These are phyloP conservation scores for Rhinolophus sinicus DNA, from an alignment of 2,113 vertebrate species.

Conservation along the genomic window DNA sequence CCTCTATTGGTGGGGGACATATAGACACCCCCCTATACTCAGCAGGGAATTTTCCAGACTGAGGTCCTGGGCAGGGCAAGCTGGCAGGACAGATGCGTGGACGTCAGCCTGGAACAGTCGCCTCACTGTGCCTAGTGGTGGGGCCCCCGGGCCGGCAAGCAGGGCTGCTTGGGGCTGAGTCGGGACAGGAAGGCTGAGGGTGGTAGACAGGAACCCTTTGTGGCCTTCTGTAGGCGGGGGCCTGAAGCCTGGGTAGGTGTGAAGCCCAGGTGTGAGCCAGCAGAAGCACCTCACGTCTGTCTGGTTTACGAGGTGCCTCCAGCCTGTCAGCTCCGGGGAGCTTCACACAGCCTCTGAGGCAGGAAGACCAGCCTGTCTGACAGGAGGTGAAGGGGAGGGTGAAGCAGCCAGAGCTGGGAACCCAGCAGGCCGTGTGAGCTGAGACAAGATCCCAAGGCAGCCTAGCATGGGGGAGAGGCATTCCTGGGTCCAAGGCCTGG, in stretches of 20 bases:
- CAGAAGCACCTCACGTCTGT: background rate
- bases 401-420: background rate
- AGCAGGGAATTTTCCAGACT: background rate
- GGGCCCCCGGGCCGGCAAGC: background rate
- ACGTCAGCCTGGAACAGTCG: background rate
- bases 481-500: background rate
- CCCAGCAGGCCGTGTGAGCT: fast-evolving
- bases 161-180: background rate
- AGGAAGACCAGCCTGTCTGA: background rate
- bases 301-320: background rate
- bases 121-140: background rate
- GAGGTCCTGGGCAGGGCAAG: background rate
- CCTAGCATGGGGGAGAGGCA: background rate
- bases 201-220: background rate
- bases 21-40: fast-evolving
- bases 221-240: background rate
- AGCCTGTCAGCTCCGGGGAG: fast-evolving
- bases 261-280: background rate
- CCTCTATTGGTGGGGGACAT: too few relatives aligned
- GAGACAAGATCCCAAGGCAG: background rate
- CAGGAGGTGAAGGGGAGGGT: background rate
- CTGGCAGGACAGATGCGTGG: background rate
- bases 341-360: fast-evolving
- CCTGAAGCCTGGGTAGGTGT: background rate
- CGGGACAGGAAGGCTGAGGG: background rate